Evolutionary conservation across 2,797 vertebrate species (phyloP).

Genomic region (Semotilus atromaculatus): DNA sequence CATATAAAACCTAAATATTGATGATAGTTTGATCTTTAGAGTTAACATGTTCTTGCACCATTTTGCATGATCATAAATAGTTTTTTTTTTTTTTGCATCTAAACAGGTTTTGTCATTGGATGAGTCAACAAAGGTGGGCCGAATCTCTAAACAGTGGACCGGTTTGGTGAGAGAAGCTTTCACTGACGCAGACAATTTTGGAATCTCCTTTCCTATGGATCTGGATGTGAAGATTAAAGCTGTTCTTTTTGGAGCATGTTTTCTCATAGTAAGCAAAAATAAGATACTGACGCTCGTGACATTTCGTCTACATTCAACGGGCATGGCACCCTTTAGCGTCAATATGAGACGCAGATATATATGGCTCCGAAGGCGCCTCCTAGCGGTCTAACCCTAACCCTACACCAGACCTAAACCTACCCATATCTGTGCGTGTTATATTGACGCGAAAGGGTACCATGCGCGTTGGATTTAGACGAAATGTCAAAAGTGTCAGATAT

Average conservation of each 20-base stretch:
- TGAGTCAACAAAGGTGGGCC: constrained; percentile 71
- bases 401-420: too few relatives aligned
- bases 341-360: too few relatives aligned
- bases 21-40: not conserved
- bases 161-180: constrained; percentile 75
- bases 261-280: constrained; percentile 82
- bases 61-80: not conserved
- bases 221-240: constrained; percentile 85
- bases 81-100: not conserved
- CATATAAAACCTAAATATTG: not conserved
- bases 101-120: constrained; percentile 66
- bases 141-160: constrained; percentile 81
- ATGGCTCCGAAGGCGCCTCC: too few relatives aligned
- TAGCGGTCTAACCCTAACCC: too few relatives aligned
- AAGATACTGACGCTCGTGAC: too few relatives aligned
- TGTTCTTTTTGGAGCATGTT: constrained; percentile 81
- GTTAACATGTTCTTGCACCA: not conserved
- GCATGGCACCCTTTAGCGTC: too few relatives aligned
- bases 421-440: too few relatives aligned
- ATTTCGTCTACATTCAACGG: too few relatives aligned
- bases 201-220: constrained; percentile 81
- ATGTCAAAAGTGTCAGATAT: too few relatives aligned
- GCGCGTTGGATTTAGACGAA: too few relatives aligned
- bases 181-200: constrained; percentile 80
- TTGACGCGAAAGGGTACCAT: too few relatives aligned